These are phyloP conservation scores for Nyleta sp. DNA, from an alignment of 2,888 invertebrate genomes.

Conservation along the genomic window DNA sequence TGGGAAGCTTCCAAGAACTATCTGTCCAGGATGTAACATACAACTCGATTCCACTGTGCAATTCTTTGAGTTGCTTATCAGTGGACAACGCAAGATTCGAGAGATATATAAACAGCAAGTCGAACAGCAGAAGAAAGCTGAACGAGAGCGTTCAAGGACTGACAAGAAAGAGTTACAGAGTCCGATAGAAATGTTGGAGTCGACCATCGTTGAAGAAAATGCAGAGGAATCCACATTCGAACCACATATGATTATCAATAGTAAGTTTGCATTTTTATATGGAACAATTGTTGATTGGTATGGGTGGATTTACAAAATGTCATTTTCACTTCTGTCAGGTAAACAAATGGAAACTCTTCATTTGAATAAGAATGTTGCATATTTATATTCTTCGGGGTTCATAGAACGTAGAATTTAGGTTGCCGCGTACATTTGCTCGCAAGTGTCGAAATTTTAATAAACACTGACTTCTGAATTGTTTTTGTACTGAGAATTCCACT, in stretches of 20 bases:
- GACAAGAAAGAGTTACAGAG: conserved; percentile 33
- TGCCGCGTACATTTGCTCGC: too few relatives aligned
- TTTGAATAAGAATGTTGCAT: too few relatives aligned
- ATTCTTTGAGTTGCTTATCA: conserved; percentile 88
- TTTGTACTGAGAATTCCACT: too few relatives aligned
- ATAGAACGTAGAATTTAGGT: too few relatives aligned
- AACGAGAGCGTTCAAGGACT: conserved; percentile 27
- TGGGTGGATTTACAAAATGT: too few relatives aligned
- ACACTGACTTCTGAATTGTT: too few relatives aligned
- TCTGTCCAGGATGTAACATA: conserved; percentile 90
- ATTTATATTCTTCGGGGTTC: too few relatives aligned
- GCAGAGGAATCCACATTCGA: conserved; percentile 46
- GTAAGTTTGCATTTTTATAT: conserved; percentile 65
- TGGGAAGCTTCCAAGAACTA: conserved; percentile 87
- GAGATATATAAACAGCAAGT: conserved; percentile 83
- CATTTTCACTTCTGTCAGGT: too few relatives aligned
- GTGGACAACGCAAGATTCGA: conserved; percentile 86
- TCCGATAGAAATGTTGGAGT: conserved; percentile 29
- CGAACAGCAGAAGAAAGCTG: conserved; percentile 76
- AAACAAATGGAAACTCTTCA: too few relatives aligned
- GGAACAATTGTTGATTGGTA: too few relatives aligned
- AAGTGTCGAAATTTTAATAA: too few relatives aligned
- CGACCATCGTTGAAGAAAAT: conserved; percentile 27
- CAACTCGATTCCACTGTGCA: conserved; percentile 89
- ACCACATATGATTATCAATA: conserved; percentile 80